phyloP scores from a whole-genome alignment of 2,888 invertebrate genomes.

The Auanema sp. region DNA sequence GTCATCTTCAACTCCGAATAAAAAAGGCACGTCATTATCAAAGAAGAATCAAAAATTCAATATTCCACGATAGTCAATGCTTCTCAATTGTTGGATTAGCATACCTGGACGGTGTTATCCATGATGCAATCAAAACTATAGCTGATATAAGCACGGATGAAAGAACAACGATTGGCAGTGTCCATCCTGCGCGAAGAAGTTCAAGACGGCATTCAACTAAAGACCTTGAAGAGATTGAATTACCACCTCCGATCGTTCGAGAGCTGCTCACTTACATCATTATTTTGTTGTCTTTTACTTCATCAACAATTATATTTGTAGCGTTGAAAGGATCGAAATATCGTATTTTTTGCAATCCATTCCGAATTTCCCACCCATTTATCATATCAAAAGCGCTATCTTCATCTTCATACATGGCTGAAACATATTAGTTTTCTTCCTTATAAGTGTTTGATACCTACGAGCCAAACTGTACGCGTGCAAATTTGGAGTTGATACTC shows the following conservation, averaged over 20 bases:
- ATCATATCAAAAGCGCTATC: not conserved
- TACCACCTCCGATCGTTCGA: too few species aligned
- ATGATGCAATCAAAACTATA: slow-evolving; percentile 1
- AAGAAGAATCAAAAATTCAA: not conserved
- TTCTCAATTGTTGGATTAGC: not conserved
- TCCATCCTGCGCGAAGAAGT: slow-evolving; percentile 8
- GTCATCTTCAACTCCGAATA: not conserved
- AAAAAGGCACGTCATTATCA: not conserved
- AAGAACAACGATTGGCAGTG: not conserved
- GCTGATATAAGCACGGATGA: not conserved
- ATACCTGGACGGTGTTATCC: slow-evolving; percentile 9
- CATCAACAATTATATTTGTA: too few species aligned
- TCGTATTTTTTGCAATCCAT: not conserved
- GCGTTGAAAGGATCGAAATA: slow-evolving; percentile 2
- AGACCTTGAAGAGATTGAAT: slow-evolving; percentile 2
- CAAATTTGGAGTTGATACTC: not conserved
- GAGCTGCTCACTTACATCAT: not conserved
- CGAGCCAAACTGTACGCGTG: not conserved
- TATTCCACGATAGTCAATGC: slow-evolving; percentile 2
- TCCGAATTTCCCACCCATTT: slow-evolving; percentile 14
- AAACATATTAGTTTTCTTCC: not conserved
- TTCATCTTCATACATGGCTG: slow-evolving; percentile 10
- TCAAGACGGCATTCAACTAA: not conserved
- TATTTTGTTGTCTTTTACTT: not conserved
- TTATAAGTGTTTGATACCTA: not conserved